Conservation (phyloP, 2,797 vertebrate genomes). For the Esox masquinongy region DNA sequence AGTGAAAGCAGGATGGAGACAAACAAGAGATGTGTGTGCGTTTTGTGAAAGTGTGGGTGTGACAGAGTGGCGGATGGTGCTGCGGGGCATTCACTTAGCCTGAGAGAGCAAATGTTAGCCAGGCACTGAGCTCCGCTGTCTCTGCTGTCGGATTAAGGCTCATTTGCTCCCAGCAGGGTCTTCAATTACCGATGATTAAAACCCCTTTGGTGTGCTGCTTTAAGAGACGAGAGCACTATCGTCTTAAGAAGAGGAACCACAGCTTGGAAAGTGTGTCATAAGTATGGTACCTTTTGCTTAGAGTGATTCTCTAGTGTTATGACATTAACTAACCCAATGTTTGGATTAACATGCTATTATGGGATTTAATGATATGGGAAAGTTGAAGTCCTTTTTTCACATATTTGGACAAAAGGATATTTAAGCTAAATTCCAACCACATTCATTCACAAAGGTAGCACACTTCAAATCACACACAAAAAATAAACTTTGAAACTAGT, state of each 20-base stretch:
- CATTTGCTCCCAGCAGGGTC: conserved; percentile 57
- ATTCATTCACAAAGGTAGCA: no score
- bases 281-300: background rate
- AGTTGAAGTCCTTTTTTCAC: background rate
- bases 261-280: background rate
- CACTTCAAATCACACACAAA: no score
- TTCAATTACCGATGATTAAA: conserved; percentile 64
- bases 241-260: background rate
- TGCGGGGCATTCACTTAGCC: background rate
- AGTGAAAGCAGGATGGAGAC: conserved; percentile 37
- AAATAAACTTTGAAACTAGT: no score
- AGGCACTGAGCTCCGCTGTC: conserved; percentile 11
- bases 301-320: background rate
- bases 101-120: conserved; percentile 50
- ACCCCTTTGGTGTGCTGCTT: conserved; percentile 50
- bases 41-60: background rate
- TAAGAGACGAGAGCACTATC: conserved; percentile 41
- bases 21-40: conserved; percentile 23
- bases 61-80: background rate
- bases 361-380: background rate
- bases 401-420: no score
- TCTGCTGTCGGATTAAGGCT: conserved; percentile 71
- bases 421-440: no score
- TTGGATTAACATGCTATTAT: background rate
- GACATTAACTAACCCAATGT: background rate